Evolutionary conservation across 2,888 invertebrate genomes (phyloP), one percentile per base, ranked within the genome.

Genomic region (Tachina grossa): DNA sequence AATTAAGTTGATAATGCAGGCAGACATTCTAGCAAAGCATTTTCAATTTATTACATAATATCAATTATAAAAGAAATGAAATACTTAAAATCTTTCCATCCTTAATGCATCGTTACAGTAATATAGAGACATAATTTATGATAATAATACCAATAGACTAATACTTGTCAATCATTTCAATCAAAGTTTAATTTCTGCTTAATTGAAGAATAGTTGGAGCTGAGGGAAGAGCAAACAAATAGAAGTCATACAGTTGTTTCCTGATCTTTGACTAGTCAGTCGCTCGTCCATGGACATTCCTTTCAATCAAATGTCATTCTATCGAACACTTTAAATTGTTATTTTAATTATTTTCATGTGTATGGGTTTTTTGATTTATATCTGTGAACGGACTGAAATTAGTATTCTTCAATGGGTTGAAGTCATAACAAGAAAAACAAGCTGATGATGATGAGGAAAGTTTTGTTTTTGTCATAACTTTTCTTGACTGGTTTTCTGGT

Each of bases 281-380:
- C 53, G 53, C 3, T 69, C 59, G 69, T 76, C 69, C 78, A 76
- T 72, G 79, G 65, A 85, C 78, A 85, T 85, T 79, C 79, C 85
- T 79, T 75, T 85, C 83, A 83, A 85, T 85, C 85, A 85, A 69
- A 79, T 85, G 85, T 85, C 85, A 85, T 77, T 77, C 77, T 59
- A 77, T 72, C 77, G 65, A 83, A 83, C 83, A 83, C 83, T 83
- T 83, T 69, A 66, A 83, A 77, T 57, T 71, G 65, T 59, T 65
- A 83, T 83, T 83, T 83, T 83, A 83, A 83, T 83, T 83, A 83
- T 65, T 83, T 81, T 74, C 65, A 51, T 57, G 55, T 83, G 53
- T 55, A 68, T 74, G 57, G 45, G 41, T 31, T 43, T 61, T 55
- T 69, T 39, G 45, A 47, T 53, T 39, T 47, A 31, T 10, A 14